These are phyloP conservation scores for Psittacula echo DNA, from an alignment of 2,797 vertebrate species.

Conservation along the genomic window DNA sequence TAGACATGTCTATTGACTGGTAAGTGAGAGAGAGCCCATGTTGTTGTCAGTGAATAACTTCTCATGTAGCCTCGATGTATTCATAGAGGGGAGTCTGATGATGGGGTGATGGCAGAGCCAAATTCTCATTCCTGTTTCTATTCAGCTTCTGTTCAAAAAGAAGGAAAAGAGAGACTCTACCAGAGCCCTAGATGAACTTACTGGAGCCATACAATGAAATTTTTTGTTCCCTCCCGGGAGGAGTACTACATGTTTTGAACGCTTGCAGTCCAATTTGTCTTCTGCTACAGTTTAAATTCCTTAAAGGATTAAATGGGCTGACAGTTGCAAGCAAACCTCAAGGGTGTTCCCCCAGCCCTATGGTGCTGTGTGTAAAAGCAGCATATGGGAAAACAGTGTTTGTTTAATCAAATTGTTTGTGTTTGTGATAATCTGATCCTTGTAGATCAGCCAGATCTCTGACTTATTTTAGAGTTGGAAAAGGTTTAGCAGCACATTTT, in stretches of 20 bases:
- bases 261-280: conserved; percentile 62
- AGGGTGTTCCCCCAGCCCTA: neutral
- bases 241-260: conserved; percentile 46
- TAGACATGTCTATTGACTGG: neutral
- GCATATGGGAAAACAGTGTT: neutral
- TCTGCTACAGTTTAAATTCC: conserved; percentile 71
- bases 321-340: conserved; percentile 44
- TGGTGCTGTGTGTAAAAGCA: neutral
- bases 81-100: conserved; percentile 63
- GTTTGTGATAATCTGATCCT: neutral
- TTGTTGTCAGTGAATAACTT: conserved; percentile 50
- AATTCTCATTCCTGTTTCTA: conserved; percentile 71
- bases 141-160: conserved; percentile 76
- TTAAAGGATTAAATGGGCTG: conserved; percentile 70
- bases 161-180: conserved; percentile 57
- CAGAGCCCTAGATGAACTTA: conserved; percentile 69
- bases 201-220: conserved; percentile 69
- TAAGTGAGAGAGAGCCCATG: conserved; percentile 21
- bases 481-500: neutral
- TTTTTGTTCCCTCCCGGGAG: conserved; percentile 69
- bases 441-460: neutral
- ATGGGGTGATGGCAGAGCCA: conserved; percentile 65
- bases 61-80: conserved; percentile 47
- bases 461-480: neutral
- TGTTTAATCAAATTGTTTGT: neutral